A percentile compares a stretch with the other conserved stretches of the same genome.
Conservation (phyloP, 1,140 invertebrate species). For the Pseudomyrmex pallidus region DNA sequence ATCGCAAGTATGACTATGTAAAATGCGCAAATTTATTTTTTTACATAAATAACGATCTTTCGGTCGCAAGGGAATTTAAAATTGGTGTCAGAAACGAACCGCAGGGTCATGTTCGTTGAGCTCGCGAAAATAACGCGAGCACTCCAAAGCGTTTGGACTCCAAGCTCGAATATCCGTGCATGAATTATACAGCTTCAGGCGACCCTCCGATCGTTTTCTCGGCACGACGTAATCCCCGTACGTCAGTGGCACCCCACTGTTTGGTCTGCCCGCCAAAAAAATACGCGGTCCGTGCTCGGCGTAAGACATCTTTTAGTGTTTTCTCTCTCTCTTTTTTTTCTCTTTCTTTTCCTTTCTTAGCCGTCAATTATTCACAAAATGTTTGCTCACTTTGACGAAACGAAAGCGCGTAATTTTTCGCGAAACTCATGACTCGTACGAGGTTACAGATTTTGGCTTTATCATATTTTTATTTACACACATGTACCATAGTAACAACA, state of each 20-base stretch:
- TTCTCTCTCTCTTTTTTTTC: too few relatives aligned
- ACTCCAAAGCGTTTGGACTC: constrained; percentile 77
- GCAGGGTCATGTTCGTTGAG: constrained; percentile 72
- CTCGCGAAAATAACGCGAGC: constrained; percentile 79
- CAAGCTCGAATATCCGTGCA: constrained; percentile 80
- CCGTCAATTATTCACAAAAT: constrained; percentile 5
- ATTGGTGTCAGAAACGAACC: constrained; percentile 66
- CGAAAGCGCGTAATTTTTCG: constrained; percentile 20
- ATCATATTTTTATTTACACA: constrained; percentile 65
- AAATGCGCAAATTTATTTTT: neutral
- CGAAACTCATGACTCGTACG: constrained; percentile 36
- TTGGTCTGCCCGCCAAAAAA: constrained; percentile 69
- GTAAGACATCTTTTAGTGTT: constrained; percentile 75
- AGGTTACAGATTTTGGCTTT: constrained; percentile 27
- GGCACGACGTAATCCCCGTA: constrained; percentile 73
- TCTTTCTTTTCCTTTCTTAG: neutral
- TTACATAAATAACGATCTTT: neutral
- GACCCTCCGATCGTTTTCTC: constrained; percentile 75
- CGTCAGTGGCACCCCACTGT: constrained; percentile 52
- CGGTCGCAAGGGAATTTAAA: neutral
- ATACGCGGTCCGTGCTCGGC: constrained; percentile 77
- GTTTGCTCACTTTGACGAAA: constrained; percentile 22
- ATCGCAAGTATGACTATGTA: neutral
- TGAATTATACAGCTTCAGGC: constrained; percentile 78
- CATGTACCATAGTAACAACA: constrained; percentile 62